Evolutionary conservation across 2,888 invertebrate genomes (phyloP).

Genomic region (Andrena dorsata): DNA sequence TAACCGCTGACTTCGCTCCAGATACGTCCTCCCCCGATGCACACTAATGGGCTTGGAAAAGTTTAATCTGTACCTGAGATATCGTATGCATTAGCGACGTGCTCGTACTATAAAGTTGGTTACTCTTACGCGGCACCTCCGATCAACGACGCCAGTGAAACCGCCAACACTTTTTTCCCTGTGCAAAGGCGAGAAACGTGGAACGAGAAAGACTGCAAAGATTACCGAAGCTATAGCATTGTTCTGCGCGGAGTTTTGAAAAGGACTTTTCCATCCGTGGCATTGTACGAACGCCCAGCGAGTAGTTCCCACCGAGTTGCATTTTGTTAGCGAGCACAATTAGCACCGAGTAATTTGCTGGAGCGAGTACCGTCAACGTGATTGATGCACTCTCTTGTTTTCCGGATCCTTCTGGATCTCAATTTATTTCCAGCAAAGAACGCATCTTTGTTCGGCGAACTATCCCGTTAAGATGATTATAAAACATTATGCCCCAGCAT

Average conservation of each 20-base stretch:
- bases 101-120: conserved; percentile 48
- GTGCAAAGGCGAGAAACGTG: background rate
- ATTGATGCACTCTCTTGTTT: conserved; percentile 34
- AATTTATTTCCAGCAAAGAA: background rate
- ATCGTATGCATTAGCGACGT: conserved; percentile 58
- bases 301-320: conserved; percentile 22
- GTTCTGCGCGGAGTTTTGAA: background rate
- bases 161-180: conserved; percentile 14
- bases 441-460: conserved; percentile 2
- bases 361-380: conserved; percentile 34
- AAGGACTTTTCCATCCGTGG: background rate
- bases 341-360: conserved; percentile 29
- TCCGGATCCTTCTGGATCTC: conserved; percentile 12
- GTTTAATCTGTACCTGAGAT: conserved; percentile 58
- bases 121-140: conserved; percentile 51
- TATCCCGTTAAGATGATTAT: background rate
- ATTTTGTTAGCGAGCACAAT: conserved; percentile 20
- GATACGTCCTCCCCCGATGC: conserved; percentile 51
- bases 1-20: conserved; percentile 67
- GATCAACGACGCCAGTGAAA: conserved; percentile 35
- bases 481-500: background rate
- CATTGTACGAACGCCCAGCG: background rate
- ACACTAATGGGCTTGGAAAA: conserved; percentile 68
- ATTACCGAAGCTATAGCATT: background rate
- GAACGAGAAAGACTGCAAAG: background rate